Evolutionary conservation across 1,140 invertebrate genomes (phyloP).

Genomic region (Rhagoletis pomonella): DNA sequence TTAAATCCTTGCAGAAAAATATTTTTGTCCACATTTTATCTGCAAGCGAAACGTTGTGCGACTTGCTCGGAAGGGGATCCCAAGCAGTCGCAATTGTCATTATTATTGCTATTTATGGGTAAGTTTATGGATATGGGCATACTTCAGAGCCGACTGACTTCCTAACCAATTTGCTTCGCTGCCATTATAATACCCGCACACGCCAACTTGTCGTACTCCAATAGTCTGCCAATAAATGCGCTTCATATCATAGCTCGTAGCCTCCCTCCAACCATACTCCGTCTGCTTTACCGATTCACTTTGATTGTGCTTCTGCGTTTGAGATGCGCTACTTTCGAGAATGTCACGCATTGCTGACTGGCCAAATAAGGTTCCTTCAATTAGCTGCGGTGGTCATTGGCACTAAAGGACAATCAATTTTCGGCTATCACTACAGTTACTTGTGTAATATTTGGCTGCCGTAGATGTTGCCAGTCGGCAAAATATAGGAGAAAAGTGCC

Average conservation of each 20-base stretch:
- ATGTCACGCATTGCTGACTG: conserved; percentile 48
- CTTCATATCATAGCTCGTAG: not conserved
- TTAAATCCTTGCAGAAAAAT: no score
- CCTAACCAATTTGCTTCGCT: not conserved
- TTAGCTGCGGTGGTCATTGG: conserved; percentile 40
- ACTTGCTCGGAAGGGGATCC: not conserved
- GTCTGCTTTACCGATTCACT: not conserved
- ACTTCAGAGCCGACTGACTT: not conserved
- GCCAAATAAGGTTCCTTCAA: conserved; percentile 25
- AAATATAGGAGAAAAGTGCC: no score
- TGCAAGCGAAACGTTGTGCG: no score
- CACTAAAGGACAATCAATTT: conserved; percentile 39
- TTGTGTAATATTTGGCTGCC: not conserved
- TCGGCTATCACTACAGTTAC: conserved; percentile 12
- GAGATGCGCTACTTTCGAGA: not conserved
- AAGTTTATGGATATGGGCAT: conserved; percentile 12
- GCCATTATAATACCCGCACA: not conserved
- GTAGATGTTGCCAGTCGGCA: no score
- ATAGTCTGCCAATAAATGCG: no score
- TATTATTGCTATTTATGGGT: conserved; percentile 45
- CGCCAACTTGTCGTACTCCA: not conserved
- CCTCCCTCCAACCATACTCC: not conserved
- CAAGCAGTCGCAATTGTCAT: not conserved
- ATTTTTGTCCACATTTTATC: no score
- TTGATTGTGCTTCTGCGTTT: not conserved